These are phyloP conservation scores for Cirrhinus mrigala DNA, from an alignment of 2,797 vertebrate genomes.

Conservation along the genomic window DNA sequence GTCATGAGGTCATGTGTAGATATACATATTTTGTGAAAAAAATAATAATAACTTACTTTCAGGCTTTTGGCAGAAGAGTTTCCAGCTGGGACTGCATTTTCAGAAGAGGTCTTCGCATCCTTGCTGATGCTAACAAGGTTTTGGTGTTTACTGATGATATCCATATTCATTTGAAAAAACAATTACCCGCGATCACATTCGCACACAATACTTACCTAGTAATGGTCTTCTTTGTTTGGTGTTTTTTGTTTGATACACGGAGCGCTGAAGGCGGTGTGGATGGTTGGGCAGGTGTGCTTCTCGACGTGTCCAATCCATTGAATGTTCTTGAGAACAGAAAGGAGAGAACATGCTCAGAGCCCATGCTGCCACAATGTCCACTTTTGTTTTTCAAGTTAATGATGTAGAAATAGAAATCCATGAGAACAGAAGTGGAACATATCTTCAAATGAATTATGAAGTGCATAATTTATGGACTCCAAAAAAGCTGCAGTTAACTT, in stretches of 20 bases:
- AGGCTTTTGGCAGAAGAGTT: neutral
- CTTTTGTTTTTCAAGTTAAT: neutral
- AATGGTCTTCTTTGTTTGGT: neutral
- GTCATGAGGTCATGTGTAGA: neutral
- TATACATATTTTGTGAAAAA: neutral
- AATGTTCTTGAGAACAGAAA: constrained; percentile 2
- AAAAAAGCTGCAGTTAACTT: neutral
- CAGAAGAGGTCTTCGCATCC: neutral
- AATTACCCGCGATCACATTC: neutral
- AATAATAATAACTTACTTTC: neutral
- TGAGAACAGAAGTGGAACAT: neutral
- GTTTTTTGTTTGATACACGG: neutral
- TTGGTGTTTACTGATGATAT: neutral
- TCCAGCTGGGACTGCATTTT: neutral
- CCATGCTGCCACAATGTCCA: neutral
- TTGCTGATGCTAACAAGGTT: neutral
- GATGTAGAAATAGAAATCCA: neutral
- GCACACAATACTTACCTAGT: neutral
- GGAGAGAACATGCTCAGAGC: neutral
- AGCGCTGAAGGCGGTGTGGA: neutral
- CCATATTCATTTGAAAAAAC: neutral
- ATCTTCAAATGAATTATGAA: neutral
- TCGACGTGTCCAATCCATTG: neutral
- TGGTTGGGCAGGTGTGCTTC: neutral
- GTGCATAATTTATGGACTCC: neutral